A percentile compares a stretch with the other conserved stretches of the same genome.
Evolutionary conservation across 2,888 invertebrate genomes (phyloP).

Genomic region (Synanthedon formicaeformis): DNA sequence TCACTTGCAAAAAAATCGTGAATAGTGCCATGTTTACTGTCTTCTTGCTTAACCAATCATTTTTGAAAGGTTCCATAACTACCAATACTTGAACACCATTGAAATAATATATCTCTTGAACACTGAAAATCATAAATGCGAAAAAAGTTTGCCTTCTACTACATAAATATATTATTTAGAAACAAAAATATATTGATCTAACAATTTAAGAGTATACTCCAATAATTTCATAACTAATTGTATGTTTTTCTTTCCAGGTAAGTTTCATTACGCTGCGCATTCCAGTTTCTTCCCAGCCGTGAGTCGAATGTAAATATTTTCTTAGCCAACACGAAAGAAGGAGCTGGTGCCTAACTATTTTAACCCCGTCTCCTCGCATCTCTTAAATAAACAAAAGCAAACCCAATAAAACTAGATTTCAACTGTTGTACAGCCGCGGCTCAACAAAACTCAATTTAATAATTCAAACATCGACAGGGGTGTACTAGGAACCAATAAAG

Average conservation of each 20-base stretch:
- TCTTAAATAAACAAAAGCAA: conserved; percentile 5
- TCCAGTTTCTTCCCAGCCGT: background rate
- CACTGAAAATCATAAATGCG: no score
- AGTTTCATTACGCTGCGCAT: conserved; percentile 15
- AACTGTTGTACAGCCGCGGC: conserved; percentile 9
- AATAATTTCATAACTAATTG: background rate
- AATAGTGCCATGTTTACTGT: no score
- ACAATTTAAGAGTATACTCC: background rate
- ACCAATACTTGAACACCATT: no score
- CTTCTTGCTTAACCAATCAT: no score
- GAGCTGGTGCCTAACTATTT: background rate
- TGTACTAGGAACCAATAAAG: conserved; percentile 41
- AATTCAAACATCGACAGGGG: conserved; percentile 39
- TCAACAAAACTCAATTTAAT: conserved; percentile 37
- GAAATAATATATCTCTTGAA: no score
- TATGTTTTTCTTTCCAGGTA: conserved; percentile 30
- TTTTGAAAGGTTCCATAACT: no score
- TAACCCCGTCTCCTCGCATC: background rate
- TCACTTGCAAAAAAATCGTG: no score
- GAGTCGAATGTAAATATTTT: background rate
- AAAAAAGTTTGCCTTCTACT: no score
- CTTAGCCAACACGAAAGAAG: background rate
- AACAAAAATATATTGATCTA: background rate
- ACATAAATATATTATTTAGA: no score
- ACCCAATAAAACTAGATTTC: conserved; percentile 6